Base-by-base conservation (phyloP, 2,888 invertebrate species). In the Tuberolachnus salignus region DNA sequence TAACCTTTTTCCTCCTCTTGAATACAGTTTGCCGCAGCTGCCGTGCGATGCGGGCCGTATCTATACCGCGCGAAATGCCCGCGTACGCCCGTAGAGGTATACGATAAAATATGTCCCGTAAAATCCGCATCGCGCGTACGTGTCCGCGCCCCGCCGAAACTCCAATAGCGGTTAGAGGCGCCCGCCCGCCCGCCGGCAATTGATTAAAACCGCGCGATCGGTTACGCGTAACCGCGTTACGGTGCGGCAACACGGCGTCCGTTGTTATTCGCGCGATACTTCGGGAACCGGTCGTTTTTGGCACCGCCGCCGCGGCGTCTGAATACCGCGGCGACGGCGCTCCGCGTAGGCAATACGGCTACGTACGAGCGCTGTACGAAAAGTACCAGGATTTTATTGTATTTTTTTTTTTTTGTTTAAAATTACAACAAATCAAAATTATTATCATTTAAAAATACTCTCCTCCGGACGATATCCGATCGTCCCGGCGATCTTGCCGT, bases 1-100 rank as follows among this genome's bases (percentile, higher is more conserved):
- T 23, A 70, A 70, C 69, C 53, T 69, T 69, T 69, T 55, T 11
- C 42, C 55, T 55, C 44, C 55, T 70, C 21, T 70, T 42, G 11
- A 42, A 70, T 55, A 57, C 55, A 44, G 55, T 57, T 55, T 57
- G 70, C 53, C 69, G 53, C 69, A 69, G 53, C 69, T 69, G 69
- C 53, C 14, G 34, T 21, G 14, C 1, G 9, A 13, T 8, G n/a
- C 19, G 34, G 3, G 3, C 34, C 6, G 6, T 53, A 23, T 46
- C 46, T 34, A 4, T 23, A 11, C 9, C 23, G 55, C 55, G n/a
- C 55, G 13, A 21, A 0, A 51, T 16, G 55, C 10, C 34, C 16
- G 21, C 51, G 11, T 13, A 8, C 26, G 0, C n/a, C 2, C 13
- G 46, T 46, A 46, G 10, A 44, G 10, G 6, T 13, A 46, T 13